These are phyloP conservation scores for Halcyon smyrnensis DNA, from an alignment of 2,797 vertebrate species.

Conservation along the genomic window DNA sequence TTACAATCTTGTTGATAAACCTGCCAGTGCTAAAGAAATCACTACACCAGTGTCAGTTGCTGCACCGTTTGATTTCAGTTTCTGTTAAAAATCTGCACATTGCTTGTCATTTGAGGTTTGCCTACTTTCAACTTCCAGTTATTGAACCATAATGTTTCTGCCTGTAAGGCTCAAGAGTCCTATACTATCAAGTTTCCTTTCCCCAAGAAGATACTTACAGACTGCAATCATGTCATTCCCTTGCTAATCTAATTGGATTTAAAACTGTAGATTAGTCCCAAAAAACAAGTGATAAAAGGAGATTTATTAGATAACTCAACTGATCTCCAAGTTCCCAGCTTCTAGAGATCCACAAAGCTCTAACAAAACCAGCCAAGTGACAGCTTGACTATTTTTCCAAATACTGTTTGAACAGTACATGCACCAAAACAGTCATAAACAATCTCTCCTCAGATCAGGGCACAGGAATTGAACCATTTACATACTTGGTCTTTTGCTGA, in stretches of 20 bases:
- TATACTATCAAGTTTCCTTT: slow-evolving; percentile 12
- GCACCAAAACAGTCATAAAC: slow-evolving; percentile 29
- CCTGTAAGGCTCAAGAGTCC: slow-evolving; percentile 32
- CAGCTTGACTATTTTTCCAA: slow-evolving; percentile 3
- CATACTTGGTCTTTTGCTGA: slow-evolving; percentile 69
- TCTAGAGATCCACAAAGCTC: background rate
- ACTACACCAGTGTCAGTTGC: background rate
- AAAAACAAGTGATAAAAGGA: slow-evolving; percentile 30
- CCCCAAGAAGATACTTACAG: slow-evolving; percentile 17
- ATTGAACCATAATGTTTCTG: slow-evolving; percentile 48
- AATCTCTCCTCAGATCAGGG: slow-evolving; percentile 19
- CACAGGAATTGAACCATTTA: slow-evolving; percentile 69
- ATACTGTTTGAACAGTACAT: background rate
- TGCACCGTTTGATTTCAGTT: background rate
- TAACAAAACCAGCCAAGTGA: background rate
- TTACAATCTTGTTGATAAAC: background rate
- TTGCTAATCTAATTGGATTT: slow-evolving; percentile 58
- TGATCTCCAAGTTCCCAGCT: background rate
- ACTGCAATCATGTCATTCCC: slow-evolving; percentile 3
- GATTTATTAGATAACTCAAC: slow-evolving; percentile 27
- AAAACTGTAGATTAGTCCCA: slow-evolving; percentile 19
- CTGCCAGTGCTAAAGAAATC: background rate
- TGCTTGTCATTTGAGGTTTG: slow-evolving; percentile 17
- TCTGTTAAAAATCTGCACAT: slow-evolving; percentile 24
- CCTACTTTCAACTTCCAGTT: slow-evolving; percentile 6